Base-by-base conservation (phyloP, 2,888 invertebrate species). In the Melanargia galathea region DNA sequence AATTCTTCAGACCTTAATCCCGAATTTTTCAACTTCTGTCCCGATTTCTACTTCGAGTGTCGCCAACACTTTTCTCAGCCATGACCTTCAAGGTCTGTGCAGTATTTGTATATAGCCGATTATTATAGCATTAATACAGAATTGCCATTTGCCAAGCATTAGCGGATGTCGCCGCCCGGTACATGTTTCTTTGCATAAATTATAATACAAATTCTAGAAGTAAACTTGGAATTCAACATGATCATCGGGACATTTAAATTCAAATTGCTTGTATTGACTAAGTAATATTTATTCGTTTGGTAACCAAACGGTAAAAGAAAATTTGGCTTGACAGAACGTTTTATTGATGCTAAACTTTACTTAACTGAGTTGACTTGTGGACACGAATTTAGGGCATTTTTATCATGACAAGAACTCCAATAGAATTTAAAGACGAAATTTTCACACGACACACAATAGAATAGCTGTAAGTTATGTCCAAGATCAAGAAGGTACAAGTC, bases 121-220 rank as follows among this genome's bases (percentile, higher is more conserved):
- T 83, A 82, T 79, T 81, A 79, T 70, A 68, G 71, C 78, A 80
- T 81, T 83, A 84, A 80, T 81, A 77, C 75, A 77, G 73, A 78
- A 81, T 80, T 80, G 77, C 79, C 77, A 78, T 81, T 80, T 80
- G 77, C 79, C 77, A 80, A 74, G 71, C 79, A 83, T 84, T 86
- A 86, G 73, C 70, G 79, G 78, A 79, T 71, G 82, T 90, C 90
- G 70, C 90, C 70, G 78, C 66, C 80, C 82, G 90, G 90, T 89
- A 90, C 90, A 87, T 80, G 77, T 75, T 81, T 82, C 79, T 85
- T 84, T 81, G 86, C 84, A 87, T 88, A 87, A 89, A 88, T 87
- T 86, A 86, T 77, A 63, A 65, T 65, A 62, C 61, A 63, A 64
- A 54, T 58, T 65, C 52, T 63, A 51, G 65, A 38, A 62, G 59